A percentile compares a stretch with the other conserved stretches of the same genome.
Conservation (phyloP, 2,888 invertebrate species). For the Chrysomela aeneicollis region DNA sequence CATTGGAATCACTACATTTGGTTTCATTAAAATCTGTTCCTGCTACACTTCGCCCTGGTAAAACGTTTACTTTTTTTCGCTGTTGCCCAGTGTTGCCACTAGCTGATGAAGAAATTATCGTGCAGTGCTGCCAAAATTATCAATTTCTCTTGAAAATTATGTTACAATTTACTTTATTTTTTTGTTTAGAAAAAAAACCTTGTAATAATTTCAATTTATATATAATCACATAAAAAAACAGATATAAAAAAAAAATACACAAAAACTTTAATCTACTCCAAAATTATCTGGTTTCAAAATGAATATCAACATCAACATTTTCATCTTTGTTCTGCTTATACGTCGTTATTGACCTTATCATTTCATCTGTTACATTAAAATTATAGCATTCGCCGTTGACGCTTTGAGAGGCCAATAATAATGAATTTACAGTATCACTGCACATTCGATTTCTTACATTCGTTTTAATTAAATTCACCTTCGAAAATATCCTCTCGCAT, state of each 20-base stretch:
- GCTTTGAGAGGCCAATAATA: constrained; percentile 21
- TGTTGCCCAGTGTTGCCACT: constrained; percentile 24
- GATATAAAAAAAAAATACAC: constrained; percentile 5
- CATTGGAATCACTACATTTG: constrained; percentile 29
- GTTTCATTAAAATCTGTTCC: constrained; percentile 31
- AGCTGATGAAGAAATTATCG: constrained; percentile 22
- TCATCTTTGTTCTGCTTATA: constrained; percentile 22
- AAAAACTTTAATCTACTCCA: constrained; percentile 9
- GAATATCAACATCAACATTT: constrained; percentile 19
- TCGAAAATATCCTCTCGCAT: constrained; percentile 15
- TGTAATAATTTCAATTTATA: constrained; percentile 10
- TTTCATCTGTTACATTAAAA: constrained; percentile 19
- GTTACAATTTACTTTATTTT: constrained; percentile 21
- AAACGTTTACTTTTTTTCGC: constrained; percentile 30
- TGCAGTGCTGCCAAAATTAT: constrained; percentile 23
- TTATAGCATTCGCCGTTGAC: constrained; percentile 21
- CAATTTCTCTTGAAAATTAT: constrained; percentile 21
- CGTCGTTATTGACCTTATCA: constrained; percentile 15
- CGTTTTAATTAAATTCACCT: constrained; percentile 8
- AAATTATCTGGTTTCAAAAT: constrained; percentile 16
- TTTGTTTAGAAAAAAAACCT: neutral
- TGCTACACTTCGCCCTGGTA: constrained; percentile 31
- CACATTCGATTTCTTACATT: neutral
- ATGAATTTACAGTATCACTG: constrained; percentile 18
- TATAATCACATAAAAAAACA: constrained; percentile 8